These are phyloP conservation scores for Papilio glaucus DNA, from an alignment of 1,140 invertebrate genomes.

Conservation along the genomic window DNA sequence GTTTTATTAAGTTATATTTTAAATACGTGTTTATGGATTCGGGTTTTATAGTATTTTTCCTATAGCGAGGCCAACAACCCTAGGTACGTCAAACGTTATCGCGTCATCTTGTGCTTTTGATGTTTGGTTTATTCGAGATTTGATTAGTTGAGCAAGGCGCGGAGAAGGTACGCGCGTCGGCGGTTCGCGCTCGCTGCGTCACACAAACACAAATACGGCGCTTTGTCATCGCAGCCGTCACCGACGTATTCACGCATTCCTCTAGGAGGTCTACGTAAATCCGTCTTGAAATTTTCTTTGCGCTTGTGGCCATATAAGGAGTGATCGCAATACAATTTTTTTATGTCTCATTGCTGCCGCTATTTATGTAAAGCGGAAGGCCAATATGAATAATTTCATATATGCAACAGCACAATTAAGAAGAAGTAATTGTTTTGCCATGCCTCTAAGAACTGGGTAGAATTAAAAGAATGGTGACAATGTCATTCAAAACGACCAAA, in stretches of 20 bases:
- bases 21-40: background rate
- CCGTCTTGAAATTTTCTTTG: background rate
- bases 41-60: conserved; percentile 41
- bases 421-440: too few species aligned
- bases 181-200: conserved; percentile 35
- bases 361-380: too few species aligned
- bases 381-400: too few species aligned
- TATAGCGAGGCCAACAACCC: conserved; percentile 36
- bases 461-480: too few species aligned
- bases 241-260: conserved; percentile 40
- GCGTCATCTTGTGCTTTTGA: conserved; percentile 39
- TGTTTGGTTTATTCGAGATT: conserved; percentile 41
- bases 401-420: too few species aligned
- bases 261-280: conserved; percentile 21
- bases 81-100: conserved; percentile 6
- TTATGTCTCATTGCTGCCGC: background rate
- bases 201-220: conserved; percentile 42
- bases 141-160: conserved; percentile 15
- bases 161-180: background rate
- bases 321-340: background rate
- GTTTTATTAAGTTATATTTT: conserved; percentile 2
- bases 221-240: conserved; percentile 39
- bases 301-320: conserved; percentile 5
- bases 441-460: too few species aligned
- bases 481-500: too few species aligned